phyloP scores from a whole-genome alignment of 2,797 vertebrate genomes.

The Cirrhinus mrigala region DNA sequence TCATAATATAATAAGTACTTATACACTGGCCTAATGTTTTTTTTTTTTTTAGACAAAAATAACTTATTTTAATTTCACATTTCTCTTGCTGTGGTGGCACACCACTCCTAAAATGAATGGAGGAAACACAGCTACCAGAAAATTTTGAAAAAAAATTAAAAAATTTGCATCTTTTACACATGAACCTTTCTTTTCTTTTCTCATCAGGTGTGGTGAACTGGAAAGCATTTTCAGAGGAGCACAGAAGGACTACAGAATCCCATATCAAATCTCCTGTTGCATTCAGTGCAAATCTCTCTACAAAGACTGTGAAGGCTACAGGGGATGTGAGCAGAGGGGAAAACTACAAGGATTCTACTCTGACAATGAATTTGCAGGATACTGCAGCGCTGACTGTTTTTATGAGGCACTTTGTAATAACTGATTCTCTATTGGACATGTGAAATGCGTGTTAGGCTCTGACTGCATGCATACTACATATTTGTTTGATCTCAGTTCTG shows the following conservation, averaged over 20 bases:
- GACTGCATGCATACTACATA: too few species aligned
- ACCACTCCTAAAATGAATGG: background rate
- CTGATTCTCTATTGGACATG: background rate
- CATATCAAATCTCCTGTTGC: background rate
- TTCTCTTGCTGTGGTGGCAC: background rate
- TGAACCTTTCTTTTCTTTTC: background rate
- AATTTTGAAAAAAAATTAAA: too few species aligned
- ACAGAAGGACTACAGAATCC: background rate
- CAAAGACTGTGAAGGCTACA: background rate
- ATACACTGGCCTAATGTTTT: background rate
- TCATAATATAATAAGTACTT: background rate
- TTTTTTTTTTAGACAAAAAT: background rate
- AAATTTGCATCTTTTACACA: too few species aligned
- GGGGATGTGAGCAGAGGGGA: background rate
- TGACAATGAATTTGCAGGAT: background rate
- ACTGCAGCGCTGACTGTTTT: background rate
- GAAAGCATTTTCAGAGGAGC: background rate
- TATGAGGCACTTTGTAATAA: background rate
- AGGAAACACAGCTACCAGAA: too few species aligned
- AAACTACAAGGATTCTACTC: background rate
- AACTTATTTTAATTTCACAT: background rate
- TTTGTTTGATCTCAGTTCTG: too few species aligned
- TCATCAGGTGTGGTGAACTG: background rate
- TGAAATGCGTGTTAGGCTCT: too few species aligned
- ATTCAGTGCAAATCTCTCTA: background rate